Percentiles rank a stretch among this genome's conserved stretches.
Evolutionary conservation across 2,797 vertebrate genomes (phyloP).

Genomic region (Anolis apletophallus): DNA sequence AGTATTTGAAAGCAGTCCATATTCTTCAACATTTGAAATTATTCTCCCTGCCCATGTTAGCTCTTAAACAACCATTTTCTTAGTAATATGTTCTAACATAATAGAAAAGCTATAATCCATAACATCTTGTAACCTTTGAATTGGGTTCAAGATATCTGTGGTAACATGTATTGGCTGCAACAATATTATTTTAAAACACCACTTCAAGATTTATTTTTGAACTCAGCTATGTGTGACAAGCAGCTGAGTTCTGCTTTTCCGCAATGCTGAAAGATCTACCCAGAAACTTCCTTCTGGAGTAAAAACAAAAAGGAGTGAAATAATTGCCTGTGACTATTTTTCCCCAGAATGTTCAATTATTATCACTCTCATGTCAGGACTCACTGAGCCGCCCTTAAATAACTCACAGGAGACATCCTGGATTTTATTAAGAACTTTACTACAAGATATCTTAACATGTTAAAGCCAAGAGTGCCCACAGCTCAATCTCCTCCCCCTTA

Average conservation of each 20-base stretch:
- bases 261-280: not conserved
- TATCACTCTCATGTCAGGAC: no score
- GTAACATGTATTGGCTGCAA: not conserved
- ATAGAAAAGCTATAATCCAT: not conserved
- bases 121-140: constrained; percentile 4
- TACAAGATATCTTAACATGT: no score
- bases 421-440: no score
- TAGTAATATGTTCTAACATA: not conserved
- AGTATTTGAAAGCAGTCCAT: not conserved
- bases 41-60: not conserved
- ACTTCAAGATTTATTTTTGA: not conserved
- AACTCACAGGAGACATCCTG: no score
- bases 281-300: not conserved
- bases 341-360: not conserved
- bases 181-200: not conserved
- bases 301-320: not conserved
- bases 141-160: not conserved
- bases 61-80: not conserved
- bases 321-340: not conserved
- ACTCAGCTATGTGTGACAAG: not conserved
- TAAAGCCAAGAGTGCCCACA: no score
- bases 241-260: not conserved
- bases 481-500: no score
- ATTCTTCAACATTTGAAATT: not conserved
- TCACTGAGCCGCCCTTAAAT: no score